Evolutionary conservation across 92 coral and sea anemone genomes (phyloP).

Genomic region (Anthopleura xanthogrammica): DNA sequence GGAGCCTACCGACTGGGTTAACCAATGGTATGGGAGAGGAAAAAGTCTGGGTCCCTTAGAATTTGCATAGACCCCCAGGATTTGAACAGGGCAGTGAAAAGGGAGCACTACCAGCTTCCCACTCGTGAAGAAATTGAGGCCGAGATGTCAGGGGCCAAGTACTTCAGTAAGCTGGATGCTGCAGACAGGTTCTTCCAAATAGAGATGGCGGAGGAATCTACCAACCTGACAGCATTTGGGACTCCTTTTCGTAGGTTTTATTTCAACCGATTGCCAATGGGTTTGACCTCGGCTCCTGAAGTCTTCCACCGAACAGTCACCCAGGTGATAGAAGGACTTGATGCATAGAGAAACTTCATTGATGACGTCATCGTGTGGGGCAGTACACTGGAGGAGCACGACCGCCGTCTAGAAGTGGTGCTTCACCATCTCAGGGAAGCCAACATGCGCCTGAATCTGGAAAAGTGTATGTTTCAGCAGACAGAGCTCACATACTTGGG

Average conservation of each 20-base stretch:
- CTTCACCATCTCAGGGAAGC: background rate
- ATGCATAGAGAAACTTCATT: background rate
- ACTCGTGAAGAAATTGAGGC: conserved; percentile 35
- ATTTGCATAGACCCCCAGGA: conserved; percentile 54
- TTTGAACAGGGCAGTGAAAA: conserved; percentile 42
- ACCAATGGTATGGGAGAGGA: conserved; percentile 38
- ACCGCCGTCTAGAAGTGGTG: background rate
- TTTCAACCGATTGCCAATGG: conserved; percentile 13
- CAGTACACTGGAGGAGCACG: conserved; percentile 2
- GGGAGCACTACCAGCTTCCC: conserved; percentile 37
- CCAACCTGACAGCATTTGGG: background rate
- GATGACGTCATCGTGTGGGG: conserved; percentile 12
- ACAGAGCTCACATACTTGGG: background rate
- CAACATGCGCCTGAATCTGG: conserved; percentile 8
- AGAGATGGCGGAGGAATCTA: conserved; percentile 25
- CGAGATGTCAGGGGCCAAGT: conserved; percentile 45
- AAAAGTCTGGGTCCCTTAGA: conserved; percentile 38
- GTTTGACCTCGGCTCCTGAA: conserved; percentile 1
- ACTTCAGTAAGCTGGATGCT: conserved; percentile 45
- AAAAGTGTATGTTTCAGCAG: background rate
- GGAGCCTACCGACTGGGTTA: conserved; percentile 56
- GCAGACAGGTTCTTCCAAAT: conserved; percentile 56
- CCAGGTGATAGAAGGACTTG: conserved; percentile 21
- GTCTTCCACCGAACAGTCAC: conserved; percentile 20
- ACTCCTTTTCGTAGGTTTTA: background rate